Base-by-base conservation (phyloP, 2,888 invertebrate species). In the Homarus gammarus region DNA sequence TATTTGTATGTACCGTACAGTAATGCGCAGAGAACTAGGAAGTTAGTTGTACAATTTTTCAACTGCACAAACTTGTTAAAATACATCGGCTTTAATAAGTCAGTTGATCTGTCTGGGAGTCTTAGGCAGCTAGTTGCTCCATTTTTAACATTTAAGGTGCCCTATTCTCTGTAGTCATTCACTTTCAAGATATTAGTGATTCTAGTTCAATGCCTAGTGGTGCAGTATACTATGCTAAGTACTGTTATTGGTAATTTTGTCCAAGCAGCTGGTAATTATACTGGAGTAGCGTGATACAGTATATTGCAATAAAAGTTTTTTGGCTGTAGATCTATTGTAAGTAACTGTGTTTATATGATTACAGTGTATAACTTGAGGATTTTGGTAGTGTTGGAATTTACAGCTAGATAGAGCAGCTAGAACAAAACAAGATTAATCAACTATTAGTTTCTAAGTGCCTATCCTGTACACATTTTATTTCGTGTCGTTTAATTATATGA, bases 1-100 rank as follows among this genome's bases (percentile, higher is more conserved):
- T 56, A 56, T 56, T 27, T 64, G 64, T 64, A 64, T 64, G 31
- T 27, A 27, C 0, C 10, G 31, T 10, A 6, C 64, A 27, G 64
- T 10, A 27, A 64, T 27, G 31, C 8, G 5, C 64, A 27, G 64
- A 27, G 64, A 64, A 64, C 64, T 64, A 64, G 64, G 31, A 64
- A 64, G 12, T 64, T 64, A 64, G 12, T 64, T 27, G 31, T 64
- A 64, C 31, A 64, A 27, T 64, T 64, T 27, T 12, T 64, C 64
- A n/a, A 64, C 31, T 64, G n/a, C 27, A 64, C 31, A 64, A 64
- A 64, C 31, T 56, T 56, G 18, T 56, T 56, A n/a, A 27, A 64
- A 64, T 64, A 56, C 2, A 64, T 64, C 22, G 27, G 64, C 64
- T 64, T 64, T 64, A 64, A 64, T 64, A 64, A 64, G n/a, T 64